Evolutionary conservation across 2,113 vertebrate species (phyloP), one percentile per base, ranked within the genome.

Genomic region (Gadus macrocephalus): DNA sequence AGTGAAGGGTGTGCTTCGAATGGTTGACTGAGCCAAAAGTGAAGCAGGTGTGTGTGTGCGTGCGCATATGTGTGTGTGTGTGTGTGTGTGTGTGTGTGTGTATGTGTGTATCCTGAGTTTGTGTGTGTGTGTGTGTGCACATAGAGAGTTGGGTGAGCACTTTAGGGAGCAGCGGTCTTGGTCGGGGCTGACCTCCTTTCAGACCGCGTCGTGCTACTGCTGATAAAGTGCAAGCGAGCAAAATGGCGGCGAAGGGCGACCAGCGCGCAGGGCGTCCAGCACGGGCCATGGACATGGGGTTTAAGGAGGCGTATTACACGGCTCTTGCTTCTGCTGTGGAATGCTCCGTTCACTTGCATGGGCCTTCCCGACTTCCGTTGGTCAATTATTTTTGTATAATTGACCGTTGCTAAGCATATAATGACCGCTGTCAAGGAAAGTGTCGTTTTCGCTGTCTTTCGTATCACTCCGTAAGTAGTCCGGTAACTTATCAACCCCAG

Each of bases 161-260:
- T 58, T 16, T 16, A 7, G 55, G 55, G 55, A 58, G 15, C 1
- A 22, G 28, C 42, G 56, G 7, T 70, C 67, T 79, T 8, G 22
- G 38, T 68, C 55, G 22, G 2, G 59, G 49, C 73, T 2, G 1
- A 49, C n/a, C 55, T 58, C 7, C 67, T 67, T 69, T 58, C 75
- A 73, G 12, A 80, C 66, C 38, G 65, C 66, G 67, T 16, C 71
- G 65, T 64, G 67, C 73, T 72, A 70, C 73, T 72, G 70, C 72
- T 61, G 11, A 70, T 85, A 75, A 85, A 83, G 72, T 68, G 74
- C 70, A 84, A 58, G 77, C 35, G 79, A 72, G 82, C 73, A 75
- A 62, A 76, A 49, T 70, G 75, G 7, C 83, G 80, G 53, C 82
- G 76, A 79, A 83, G 74, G 4, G 71, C 20, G 20, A 65, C 76